A percentile compares a stretch with the other conserved stretches of the same genome.
Conservation (phyloP, 2,113 vertebrate genomes). For the Narcine bancroftii region DNA sequence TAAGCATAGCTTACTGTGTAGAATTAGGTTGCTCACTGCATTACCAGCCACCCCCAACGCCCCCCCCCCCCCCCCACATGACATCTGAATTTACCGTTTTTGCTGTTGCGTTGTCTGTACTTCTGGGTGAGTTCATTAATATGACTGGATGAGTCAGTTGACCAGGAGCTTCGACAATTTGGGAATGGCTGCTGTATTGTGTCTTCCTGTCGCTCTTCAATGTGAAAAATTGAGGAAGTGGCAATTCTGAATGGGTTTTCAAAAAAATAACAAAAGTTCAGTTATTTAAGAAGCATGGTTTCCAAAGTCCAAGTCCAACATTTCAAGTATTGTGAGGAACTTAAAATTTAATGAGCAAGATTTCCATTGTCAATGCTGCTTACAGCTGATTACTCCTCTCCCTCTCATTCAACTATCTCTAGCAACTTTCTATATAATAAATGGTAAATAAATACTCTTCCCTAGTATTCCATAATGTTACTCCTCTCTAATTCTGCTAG, state of each 20-base stretch:
- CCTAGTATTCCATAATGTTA: neutral
- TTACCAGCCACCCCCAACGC: too few species aligned
- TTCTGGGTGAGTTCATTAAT: conserved; percentile 66
- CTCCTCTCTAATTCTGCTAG: neutral
- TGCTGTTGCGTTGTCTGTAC: conserved; percentile 58
- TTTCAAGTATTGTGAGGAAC: neutral
- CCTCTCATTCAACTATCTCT: neutral
- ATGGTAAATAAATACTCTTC: neutral
- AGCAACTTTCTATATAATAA: neutral
- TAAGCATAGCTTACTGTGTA: neutral
- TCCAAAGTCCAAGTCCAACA: neutral
- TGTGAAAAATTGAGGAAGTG: conserved; percentile 73
- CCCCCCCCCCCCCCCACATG: neutral
- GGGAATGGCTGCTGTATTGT: conserved; percentile 54
- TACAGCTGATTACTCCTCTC: neutral
- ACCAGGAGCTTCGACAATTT: conserved; percentile 54
- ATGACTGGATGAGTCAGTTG: conserved; percentile 54
- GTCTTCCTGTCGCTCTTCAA: conserved; percentile 69
- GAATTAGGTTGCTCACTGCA: neutral
- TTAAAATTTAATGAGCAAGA: neutral
- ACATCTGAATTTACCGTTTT: conserved; percentile 57
- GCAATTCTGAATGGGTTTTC: conserved; percentile 67
- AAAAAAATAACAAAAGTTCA: conserved; percentile 43
- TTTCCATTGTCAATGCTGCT: neutral
- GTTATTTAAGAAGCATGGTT: neutral